phyloP scores from a whole-genome alignment of 2,113 vertebrate species.

The Dunckerocampus dactyliophorus region DNA sequence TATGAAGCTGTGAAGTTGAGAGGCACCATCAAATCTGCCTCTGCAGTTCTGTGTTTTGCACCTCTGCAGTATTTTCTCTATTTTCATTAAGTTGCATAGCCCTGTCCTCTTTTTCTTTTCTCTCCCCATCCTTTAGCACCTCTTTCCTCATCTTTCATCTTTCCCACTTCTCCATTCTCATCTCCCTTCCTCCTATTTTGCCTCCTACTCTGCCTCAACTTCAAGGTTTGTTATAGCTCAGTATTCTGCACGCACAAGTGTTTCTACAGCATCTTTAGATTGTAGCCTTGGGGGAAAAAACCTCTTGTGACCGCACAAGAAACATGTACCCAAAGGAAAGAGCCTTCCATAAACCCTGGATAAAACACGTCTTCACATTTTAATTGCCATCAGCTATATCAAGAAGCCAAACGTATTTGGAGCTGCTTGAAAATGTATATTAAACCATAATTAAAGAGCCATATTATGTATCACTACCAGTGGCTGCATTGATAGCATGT shows the following conservation, averaged over 20 bases:
- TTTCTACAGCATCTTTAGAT: conserved; percentile 18
- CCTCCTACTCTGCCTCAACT: conserved; percentile 38
- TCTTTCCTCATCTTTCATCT: conserved; percentile 33
- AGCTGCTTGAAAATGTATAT: not conserved
- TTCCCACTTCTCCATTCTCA: conserved; percentile 33
- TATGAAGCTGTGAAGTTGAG: conserved; percentile 54
- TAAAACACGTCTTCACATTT: not conserved
- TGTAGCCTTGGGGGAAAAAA: not conserved
- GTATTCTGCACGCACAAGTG: conserved; percentile 35
- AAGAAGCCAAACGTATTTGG: conserved; percentile 1
- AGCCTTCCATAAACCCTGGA: not conserved
- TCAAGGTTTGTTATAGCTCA: conserved; percentile 37
- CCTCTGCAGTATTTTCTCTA: conserved; percentile 41
- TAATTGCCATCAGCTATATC: not conserved
- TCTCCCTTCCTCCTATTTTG: conserved; percentile 30
- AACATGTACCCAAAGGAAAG: conserved; percentile 5
- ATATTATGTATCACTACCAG: no score
- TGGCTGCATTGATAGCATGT: no score
- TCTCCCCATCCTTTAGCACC: conserved; percentile 37
- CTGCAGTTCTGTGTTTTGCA: conserved; percentile 51
- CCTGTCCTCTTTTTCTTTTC: conserved; percentile 23
- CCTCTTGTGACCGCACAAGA: not conserved
- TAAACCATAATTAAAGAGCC: no score
- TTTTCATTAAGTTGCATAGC: conserved; percentile 37
- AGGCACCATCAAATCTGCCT: conserved; percentile 49